Evolutionary conservation across 2,797 vertebrate genomes (phyloP).

Genomic region (Yasuhikotakia modesta): DNA sequence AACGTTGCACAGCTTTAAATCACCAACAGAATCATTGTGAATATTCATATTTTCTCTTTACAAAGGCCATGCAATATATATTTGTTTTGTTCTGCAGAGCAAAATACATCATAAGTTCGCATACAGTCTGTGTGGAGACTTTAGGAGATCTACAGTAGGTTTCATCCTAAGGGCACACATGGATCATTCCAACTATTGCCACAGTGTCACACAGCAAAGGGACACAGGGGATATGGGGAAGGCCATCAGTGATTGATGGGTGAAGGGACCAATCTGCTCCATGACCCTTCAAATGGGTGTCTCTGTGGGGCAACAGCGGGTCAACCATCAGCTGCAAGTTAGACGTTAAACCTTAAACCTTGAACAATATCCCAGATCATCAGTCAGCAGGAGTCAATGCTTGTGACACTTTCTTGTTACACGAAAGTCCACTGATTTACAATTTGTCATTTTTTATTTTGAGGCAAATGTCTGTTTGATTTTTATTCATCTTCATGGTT

Average conservation of each 20-base stretch:
- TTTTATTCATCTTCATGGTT: too few species aligned
- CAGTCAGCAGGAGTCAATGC: background rate
- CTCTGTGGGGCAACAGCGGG: conserved; percentile 52
- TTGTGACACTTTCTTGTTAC: background rate
- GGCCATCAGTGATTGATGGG: conserved; percentile 58
- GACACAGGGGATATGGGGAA: conserved; percentile 26
- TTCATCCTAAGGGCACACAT: conserved; percentile 46
- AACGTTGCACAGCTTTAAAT: background rate
- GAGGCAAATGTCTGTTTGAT: too few species aligned
- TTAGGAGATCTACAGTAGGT: conserved; percentile 1
- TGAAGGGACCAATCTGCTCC: conserved; percentile 61
- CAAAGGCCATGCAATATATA: background rate
- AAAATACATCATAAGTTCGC: background rate
- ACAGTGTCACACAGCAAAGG: conserved; percentile 37
- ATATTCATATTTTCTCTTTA: background rate
- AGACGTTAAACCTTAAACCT: conserved; percentile 49
- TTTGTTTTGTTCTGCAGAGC: background rate
- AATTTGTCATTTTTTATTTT: too few species aligned
- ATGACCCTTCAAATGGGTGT: conserved; percentile 64
- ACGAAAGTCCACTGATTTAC: too few species aligned
- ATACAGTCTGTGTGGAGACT: background rate
- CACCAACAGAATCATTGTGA: background rate
- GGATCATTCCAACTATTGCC: conserved; percentile 20
- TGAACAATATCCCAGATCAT: conserved; percentile 19
- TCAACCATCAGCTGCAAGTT: conserved; percentile 57